Conservation (phyloP, 2,113 vertebrate genomes). For the Cepphus grylle region DNA sequence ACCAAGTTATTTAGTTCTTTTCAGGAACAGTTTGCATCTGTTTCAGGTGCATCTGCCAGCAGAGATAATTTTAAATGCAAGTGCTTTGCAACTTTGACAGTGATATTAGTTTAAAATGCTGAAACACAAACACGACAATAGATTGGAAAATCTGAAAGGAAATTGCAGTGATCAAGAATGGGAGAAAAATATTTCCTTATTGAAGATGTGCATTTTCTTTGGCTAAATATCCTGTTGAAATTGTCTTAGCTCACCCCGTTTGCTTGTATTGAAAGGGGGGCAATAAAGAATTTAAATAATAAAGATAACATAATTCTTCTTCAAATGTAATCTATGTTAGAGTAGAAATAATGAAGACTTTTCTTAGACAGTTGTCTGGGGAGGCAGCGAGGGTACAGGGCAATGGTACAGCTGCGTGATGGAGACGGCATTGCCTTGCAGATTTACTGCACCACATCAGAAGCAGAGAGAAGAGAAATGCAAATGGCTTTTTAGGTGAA, state of each 20-base stretch:
- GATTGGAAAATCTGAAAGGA: not conserved
- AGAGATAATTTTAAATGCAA: not conserved
- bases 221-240: not conserved
- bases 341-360: not conserved
- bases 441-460: conserved; percentile 13
- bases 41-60: not conserved
- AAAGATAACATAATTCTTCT: not conserved
- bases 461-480: conserved; percentile 16
- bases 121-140: not conserved
- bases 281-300: not conserved
- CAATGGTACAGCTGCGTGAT: not conserved
- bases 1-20: not conserved
- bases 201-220: not conserved
- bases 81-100: not conserved
- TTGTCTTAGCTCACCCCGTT: not conserved
- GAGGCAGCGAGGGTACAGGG: not conserved
- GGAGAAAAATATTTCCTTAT: not conserved
- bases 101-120: not conserved
- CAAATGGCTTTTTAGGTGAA: conserved; percentile 14
- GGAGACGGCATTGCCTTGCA: not conserved
- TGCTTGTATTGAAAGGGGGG: not conserved
- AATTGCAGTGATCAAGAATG: not conserved
- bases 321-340: not conserved
- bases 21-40: not conserved
- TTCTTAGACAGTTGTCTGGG: not conserved